phyloP scores from a whole-genome alignment of 2,888 invertebrate species.

The Bombylius major region DNA sequence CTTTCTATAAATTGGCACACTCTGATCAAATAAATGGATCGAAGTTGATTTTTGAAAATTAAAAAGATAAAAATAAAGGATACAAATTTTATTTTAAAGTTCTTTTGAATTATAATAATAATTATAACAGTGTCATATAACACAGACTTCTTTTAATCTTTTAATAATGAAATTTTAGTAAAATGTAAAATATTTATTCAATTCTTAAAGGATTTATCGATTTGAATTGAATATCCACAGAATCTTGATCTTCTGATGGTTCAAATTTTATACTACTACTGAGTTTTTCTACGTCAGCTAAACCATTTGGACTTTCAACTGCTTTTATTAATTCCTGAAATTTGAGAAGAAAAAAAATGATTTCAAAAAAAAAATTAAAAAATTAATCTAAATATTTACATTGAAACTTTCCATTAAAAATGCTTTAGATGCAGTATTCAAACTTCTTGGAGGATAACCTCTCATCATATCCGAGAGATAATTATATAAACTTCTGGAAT shows the following conservation, averaged over 20 bases:
- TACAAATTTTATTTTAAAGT: too few relatives aligned
- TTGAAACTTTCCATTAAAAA: conserved; percentile 1
- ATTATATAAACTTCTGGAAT: not conserved
- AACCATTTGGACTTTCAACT: not conserved
- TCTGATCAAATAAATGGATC: too few relatives aligned
- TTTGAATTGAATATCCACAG: not conserved
- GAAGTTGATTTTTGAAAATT: too few relatives aligned
- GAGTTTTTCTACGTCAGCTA: not conserved
- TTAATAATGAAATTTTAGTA: too few relatives aligned
- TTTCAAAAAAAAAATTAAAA: not conserved
- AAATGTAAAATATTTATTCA: not conserved
- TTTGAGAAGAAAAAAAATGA: too few relatives aligned
- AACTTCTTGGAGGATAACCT: not conserved
- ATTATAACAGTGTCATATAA: too few relatives aligned
- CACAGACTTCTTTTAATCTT: too few relatives aligned
- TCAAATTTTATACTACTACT: not conserved
- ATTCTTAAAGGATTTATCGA: not conserved
- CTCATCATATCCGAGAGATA: not conserved
- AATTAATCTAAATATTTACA: not conserved
- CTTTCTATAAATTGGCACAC: too few relatives aligned
- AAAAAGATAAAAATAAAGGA: too few relatives aligned
- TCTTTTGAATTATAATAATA: too few relatives aligned
- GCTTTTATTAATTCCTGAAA: not conserved
- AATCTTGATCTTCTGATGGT: not conserved
- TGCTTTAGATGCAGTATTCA: not conserved